phyloP scores from a whole-genome alignment of 1,140 invertebrate species.

The Heliothis virescens region DNA sequence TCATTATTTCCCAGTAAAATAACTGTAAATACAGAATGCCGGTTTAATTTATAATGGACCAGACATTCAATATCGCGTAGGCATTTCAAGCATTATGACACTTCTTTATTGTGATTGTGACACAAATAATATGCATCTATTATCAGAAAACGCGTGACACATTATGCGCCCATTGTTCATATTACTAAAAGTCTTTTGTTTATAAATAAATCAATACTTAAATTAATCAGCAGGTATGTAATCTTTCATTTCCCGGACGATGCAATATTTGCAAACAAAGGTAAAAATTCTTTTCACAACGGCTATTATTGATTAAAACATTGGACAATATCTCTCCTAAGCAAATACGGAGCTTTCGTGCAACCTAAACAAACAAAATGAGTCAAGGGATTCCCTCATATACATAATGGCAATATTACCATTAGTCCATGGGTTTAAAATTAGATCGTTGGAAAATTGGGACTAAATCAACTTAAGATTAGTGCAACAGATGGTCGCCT shows the following conservation, averaged over 20 bases:
- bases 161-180: background rate
- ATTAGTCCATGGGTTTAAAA: background rate
- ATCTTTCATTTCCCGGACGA: background rate
- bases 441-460: background rate
- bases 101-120: constrained; percentile 40
- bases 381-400: constrained; percentile 13
- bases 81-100: constrained; percentile 4
- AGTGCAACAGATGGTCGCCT: too few species aligned
- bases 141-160: background rate
- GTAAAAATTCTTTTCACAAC: too few species aligned
- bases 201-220: background rate
- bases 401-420: background rate
- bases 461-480: too few species aligned
- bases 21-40: constrained; percentile 6
- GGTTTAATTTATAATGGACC: constrained; percentile 24
- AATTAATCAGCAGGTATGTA: background rate
- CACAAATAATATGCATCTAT: constrained; percentile 9
- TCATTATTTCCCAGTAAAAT: constrained; percentile 30
- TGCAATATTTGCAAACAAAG: background rate
- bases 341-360: background rate
- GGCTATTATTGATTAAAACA: background rate
- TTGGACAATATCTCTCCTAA: background rate
- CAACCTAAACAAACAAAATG: constrained; percentile 4
- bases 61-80: constrained; percentile 23
- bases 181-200: background rate